Percentiles rank a stretch among this genome's conserved stretches.
Conservation (phyloP, 2,888 invertebrate genomes). For the Drosophila picticornis region DNA sequence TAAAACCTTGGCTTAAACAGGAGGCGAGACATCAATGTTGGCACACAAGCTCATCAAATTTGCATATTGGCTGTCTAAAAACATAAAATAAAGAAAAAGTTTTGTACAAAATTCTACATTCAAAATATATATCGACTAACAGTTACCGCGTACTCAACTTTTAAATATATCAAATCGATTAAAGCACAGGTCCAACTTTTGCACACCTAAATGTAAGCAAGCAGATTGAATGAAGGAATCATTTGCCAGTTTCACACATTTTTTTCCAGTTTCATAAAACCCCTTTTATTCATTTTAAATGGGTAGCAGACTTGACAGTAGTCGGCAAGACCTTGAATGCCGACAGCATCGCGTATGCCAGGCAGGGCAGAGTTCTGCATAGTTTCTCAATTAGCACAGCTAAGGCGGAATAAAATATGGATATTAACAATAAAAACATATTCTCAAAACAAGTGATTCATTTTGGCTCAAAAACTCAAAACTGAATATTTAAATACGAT, state of each 20-base stretch:
- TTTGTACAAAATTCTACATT: background rate
- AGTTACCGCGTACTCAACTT: background rate
- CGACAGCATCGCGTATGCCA: background rate
- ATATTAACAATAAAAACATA: background rate
- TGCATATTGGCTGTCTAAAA: constrained; percentile 73
- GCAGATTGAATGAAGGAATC: background rate
- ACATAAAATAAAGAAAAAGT: constrained; percentile 5
- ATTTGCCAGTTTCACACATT: background rate
- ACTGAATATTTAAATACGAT: background rate
- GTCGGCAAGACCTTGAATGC: constrained; percentile 2
- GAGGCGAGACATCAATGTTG: constrained; percentile 60
- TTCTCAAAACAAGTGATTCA: background rate
- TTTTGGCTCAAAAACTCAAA: background rate
- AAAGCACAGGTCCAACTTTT: background rate
- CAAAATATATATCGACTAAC: background rate
- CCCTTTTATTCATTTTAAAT: background rate
- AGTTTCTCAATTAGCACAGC: constrained; percentile 18
- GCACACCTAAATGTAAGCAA: background rate
- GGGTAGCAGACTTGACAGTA: constrained; percentile 4
- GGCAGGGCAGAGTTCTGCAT: background rate
- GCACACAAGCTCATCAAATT: constrained; percentile 77
- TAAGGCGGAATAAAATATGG: background rate
- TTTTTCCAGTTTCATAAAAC: background rate
- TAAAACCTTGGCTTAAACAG: constrained; percentile 55
- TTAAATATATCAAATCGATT: background rate